Percentiles rank a stretch among this genome's conserved stretches.
Evolutionary conservation across 2,113 vertebrate species (phyloP).

Genomic region (Myiagra hebetior): DNA sequence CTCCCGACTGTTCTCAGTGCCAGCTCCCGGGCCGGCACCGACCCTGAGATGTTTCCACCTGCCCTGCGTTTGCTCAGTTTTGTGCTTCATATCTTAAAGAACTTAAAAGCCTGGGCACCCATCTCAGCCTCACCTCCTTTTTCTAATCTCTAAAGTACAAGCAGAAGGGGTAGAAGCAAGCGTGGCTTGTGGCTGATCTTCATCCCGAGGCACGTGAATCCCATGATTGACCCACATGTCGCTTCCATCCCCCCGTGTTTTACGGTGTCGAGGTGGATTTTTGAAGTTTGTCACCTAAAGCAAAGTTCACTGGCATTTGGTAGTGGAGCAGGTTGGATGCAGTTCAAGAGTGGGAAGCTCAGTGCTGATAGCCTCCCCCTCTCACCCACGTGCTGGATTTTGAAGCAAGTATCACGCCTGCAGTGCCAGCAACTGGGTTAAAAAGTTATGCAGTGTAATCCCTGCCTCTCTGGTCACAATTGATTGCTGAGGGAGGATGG

Average conservation of each 20-base stretch:
- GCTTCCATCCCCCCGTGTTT: neutral
- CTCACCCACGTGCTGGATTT: fast-evolving
- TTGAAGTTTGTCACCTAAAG: conserved; percentile 33
- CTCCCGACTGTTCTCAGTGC: neutral
- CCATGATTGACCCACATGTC: fast-evolving
- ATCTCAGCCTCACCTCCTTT: fast-evolving
- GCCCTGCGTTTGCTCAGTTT: neutral
- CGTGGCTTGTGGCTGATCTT: neutral
- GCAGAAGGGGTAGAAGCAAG: fast-evolving
- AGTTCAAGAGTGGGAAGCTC: neutral
- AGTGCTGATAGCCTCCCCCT: neutral
- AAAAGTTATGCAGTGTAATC: neutral
- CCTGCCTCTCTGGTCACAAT: neutral
- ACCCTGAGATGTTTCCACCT: fast-evolving
- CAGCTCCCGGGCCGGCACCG: neutral
- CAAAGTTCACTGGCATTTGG: conserved; percentile 18
- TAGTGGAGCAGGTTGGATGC: neutral
- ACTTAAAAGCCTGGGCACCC: fast-evolving
- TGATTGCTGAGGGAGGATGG: neutral
- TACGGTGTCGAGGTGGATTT: neutral
- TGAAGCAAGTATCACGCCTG: neutral
- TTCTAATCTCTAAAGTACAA: neutral
- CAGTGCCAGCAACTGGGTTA: neutral
- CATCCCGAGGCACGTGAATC: neutral
- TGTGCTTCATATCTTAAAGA: fast-evolving